These are phyloP conservation scores for Sorex araneus DNA, from an alignment of 2,113 vertebrate genomes.

Conservation along the genomic window DNA sequence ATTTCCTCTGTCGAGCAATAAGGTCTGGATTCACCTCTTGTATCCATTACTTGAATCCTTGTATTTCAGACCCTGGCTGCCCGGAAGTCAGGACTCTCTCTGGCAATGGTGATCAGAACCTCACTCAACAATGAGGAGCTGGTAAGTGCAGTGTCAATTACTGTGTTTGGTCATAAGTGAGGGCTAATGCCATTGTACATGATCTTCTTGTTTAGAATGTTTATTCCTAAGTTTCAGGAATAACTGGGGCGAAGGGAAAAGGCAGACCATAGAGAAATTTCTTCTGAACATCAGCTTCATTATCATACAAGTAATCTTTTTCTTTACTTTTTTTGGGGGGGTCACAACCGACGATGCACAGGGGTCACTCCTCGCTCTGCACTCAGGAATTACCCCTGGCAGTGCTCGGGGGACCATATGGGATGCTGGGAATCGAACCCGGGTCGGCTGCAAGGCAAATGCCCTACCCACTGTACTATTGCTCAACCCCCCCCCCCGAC, in stretches of 20 bases:
- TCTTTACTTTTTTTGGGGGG: no score
- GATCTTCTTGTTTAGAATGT: neutral
- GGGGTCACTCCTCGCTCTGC: no score
- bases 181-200: neutral
- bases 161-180: neutral
- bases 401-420: no score
- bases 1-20: neutral
- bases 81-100: slow-evolving; percentile 98
- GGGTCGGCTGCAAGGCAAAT: no score
- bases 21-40: neutral
- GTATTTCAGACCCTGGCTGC: slow-evolving; percentile 95
- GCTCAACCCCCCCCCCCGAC: no score
- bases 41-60: slow-evolving; percentile 25
- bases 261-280: neutral
- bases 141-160: slow-evolving; percentile 90
- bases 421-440: no score
- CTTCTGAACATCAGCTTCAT: neutral
- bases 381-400: no score
- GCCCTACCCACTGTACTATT: no score
- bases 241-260: neutral
- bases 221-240: neutral
- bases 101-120: slow-evolving; percentile 96
- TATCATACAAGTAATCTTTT: neutral
- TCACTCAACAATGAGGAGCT: slow-evolving; percentile 97
- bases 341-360: no score